phyloP scores from a whole-genome alignment of 2,797 vertebrate genomes.

The Cryptoblepharus egeriae region DNA sequence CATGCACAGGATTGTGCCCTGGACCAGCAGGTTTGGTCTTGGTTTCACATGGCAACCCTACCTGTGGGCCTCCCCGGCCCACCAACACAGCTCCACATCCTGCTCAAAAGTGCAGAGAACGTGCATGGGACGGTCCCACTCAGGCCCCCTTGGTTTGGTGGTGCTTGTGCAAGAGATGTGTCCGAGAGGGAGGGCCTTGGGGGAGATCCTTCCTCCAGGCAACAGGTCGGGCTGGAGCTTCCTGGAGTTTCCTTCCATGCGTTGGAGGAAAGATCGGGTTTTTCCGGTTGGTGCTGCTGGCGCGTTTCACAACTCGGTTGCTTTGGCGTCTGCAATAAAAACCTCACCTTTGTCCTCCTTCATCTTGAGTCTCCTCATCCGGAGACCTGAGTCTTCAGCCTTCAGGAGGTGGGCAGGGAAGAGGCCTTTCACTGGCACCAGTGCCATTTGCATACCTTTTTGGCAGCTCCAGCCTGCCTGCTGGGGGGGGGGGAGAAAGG shows the following conservation, averaged over 20 bases:
- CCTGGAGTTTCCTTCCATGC: not conserved
- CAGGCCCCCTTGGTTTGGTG: not conserved
- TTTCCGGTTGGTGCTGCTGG: not conserved
- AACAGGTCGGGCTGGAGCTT: not conserved
- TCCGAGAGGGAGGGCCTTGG: not conserved
- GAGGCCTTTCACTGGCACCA: not conserved
- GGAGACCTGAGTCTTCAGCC: not conserved
- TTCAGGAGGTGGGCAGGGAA: not conserved
- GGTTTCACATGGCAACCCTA: too few relatives aligned
- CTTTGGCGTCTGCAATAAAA: not conserved
- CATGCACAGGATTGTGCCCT: too few relatives aligned
- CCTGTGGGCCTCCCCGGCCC: too few relatives aligned
- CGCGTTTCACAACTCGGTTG: not conserved
- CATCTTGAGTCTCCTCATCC: not conserved
- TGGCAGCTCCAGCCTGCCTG: not conserved
- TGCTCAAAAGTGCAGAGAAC: not conserved
- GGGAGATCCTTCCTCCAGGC: not conserved
- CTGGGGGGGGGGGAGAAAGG: not conserved
- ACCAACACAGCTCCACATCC: too few relatives aligned
- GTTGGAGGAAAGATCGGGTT: not conserved
- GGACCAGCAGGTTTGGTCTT: too few relatives aligned
- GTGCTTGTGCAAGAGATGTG: too few relatives aligned
- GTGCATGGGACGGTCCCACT: too few relatives aligned
- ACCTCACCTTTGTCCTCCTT: slow-evolving; percentile 2
- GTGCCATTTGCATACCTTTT: not conserved